These are phyloP conservation scores for Indicator maculatus DNA, from an alignment of 2,113 vertebrate genomes.

Conservation along the genomic window DNA sequence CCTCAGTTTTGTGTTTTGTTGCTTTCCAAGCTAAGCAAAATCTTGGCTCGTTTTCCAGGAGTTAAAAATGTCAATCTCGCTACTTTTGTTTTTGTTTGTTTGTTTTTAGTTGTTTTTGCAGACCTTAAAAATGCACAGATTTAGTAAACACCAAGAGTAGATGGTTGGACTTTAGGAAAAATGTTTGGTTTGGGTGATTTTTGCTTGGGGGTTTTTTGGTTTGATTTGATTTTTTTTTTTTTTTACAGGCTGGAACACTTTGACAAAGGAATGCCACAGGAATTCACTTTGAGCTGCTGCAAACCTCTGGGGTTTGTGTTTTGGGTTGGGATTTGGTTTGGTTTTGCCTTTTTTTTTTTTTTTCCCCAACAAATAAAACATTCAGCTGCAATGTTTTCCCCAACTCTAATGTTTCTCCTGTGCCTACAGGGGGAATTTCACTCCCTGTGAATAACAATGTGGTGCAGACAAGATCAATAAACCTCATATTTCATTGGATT, in stretches of 20 bases:
- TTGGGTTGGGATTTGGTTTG: background rate
- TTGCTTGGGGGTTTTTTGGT: too few species aligned
- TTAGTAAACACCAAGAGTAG: background rate
- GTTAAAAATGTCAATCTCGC: too few species aligned
- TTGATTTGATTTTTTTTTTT: too few species aligned
- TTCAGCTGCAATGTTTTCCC: background rate
- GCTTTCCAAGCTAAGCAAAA: too few species aligned
- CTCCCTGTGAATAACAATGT: conserved; percentile 24
- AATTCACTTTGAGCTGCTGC: background rate
- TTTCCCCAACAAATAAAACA: background rate
- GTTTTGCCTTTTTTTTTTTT: background rate
- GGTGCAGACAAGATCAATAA: conserved; percentile 23
- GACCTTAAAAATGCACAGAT: background rate
- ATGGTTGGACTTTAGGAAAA: background rate
- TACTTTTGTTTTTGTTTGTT: too few species aligned
- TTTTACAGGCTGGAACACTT: background rate
- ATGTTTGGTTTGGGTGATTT: background rate
- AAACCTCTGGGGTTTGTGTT: background rate
- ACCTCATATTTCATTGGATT: background rate
- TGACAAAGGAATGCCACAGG: background rate
- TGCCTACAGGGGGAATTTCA: background rate
- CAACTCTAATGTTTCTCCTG: background rate
- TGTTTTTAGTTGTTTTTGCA: background rate
- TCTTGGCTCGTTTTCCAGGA: too few species aligned
- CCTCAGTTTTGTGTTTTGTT: too few species aligned